Percentiles rank a stretch among this genome's conserved stretches.
These are phyloP conservation scores for Stegophylla sp. DNA, from an alignment of 2,888 invertebrate species.

Conservation along the genomic window DNA sequence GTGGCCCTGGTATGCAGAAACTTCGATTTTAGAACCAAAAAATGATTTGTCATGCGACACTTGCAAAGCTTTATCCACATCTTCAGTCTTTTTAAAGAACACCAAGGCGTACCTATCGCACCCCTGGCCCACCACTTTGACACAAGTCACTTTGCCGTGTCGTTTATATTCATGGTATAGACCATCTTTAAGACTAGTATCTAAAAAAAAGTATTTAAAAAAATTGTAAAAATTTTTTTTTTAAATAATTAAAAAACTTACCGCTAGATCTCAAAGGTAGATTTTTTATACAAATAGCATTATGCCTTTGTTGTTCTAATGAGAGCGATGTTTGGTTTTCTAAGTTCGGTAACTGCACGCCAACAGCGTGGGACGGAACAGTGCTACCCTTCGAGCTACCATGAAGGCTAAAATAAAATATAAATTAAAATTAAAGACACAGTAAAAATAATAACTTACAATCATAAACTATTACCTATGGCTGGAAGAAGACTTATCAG, in stretches of 20 bases:
- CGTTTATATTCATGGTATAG: slow-evolving; percentile 99
- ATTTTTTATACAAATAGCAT: slow-evolving; percentile 90
- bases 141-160: slow-evolving; percentile 95
- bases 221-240: slow-evolving; percentile 42
- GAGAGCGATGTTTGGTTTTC: slow-evolving; percentile 63
- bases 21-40: slow-evolving; percentile 96
- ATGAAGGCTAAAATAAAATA: slow-evolving; percentile 60
- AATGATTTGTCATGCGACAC: slow-evolving; percentile 95
- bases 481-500: slow-evolving; percentile 64
- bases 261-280: slow-evolving; percentile 81
- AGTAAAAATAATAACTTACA: background rate
- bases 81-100: slow-evolving; percentile 96
- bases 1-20: slow-evolving; percentile 87
- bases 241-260: slow-evolving; percentile 62
- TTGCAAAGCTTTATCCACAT: slow-evolving; percentile 94
- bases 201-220: slow-evolving; percentile 67
- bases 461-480: slow-evolving; percentile 62
- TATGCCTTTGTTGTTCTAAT: slow-evolving; percentile 76
- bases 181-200: slow-evolving; percentile 95
- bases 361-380: slow-evolving; percentile 63
- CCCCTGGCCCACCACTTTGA: slow-evolving; percentile 89
- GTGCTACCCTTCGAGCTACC: slow-evolving; percentile 62
- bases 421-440: background rate
- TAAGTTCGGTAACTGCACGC: slow-evolving; percentile 61
- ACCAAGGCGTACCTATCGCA: slow-evolving; percentile 92